phyloP scores from a whole-genome alignment of 2,797 vertebrate genomes.

The Enoplosus armatus region DNA sequence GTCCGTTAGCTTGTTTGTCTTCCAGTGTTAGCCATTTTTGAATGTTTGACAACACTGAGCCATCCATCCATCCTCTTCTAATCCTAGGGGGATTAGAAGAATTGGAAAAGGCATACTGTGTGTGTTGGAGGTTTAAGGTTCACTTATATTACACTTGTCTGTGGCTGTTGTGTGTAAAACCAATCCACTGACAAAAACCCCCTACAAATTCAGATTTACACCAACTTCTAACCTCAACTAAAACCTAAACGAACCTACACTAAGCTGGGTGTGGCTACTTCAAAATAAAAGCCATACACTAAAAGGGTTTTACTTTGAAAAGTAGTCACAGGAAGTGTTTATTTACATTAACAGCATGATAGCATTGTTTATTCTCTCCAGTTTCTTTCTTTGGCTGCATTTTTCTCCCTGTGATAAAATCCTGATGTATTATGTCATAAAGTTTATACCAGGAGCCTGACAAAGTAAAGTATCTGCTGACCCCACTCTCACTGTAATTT shows the following conservation, averaged over 20 bases:
- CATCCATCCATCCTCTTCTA: too few species aligned
- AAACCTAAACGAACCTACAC: background rate
- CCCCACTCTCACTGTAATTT: slow-evolving; percentile 39
- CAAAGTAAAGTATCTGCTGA: slow-evolving; percentile 25
- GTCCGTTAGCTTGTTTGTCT: background rate
- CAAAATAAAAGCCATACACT: background rate
- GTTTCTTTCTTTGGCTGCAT: background rate
- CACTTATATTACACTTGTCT: background rate
- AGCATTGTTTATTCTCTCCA: background rate
- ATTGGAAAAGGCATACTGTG: background rate
- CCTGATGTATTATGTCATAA: slow-evolving; percentile 18
- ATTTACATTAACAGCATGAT: background rate
- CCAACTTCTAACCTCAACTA: background rate
- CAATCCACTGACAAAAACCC: background rate
- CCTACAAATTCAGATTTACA: background rate
- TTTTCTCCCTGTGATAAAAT: background rate
- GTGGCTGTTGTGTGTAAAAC: slow-evolving; percentile 1
- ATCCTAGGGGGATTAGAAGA: background rate
- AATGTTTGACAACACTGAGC: background rate
- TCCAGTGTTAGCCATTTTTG: background rate
- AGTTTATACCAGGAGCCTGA: slow-evolving; percentile 9
- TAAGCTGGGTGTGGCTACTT: background rate
- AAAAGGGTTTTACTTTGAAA: background rate
- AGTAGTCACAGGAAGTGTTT: background rate
- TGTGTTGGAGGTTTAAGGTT: slow-evolving; percentile 4